Evolutionary conservation across 2,113 vertebrate genomes (phyloP), one percentile per base, ranked within the genome.

Genomic region (Morphnarchus princeps): DNA sequence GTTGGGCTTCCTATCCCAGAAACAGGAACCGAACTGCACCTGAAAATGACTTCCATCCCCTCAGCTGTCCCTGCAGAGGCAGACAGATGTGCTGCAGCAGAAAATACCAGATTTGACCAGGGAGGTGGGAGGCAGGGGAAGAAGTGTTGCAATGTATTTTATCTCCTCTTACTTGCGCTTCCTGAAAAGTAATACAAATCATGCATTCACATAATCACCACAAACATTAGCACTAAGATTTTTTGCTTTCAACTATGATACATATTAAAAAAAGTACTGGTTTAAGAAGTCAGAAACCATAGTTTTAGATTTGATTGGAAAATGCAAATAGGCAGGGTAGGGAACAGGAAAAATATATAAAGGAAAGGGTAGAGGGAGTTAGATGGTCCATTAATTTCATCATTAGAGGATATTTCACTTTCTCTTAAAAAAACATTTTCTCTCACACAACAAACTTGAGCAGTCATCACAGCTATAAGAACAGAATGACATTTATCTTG

Each of bases 401-500:
- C 36, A 12, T 62, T 54, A 26, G 5, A 79, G 42, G 36, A 29
- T 15, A 57, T 15, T 38, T 40, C 31, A 26, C 34, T 32, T 82
- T 31, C 52, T 82, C 34, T 45, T 69, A 42, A 16, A 70, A 76
- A 54, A 16, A 14, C 6, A 1, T 81, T 84, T 91, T 84, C 61
- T 52, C 32, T 21, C 31, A 29, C 13, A 25, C 55, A 45, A 10
- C 11, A 0, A 24, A 70, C 31, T 11, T n/a, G 52, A 71, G 14
- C 54, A 20, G 29, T 6, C 3, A 2, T 4, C 58, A 13, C 17
- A 69, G 71, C 69, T 21, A 0, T 1, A 6, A 52, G 52, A 55
- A 49, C 36, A 85, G 43, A 17, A 29, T 1, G 5, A 55, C 18
- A 3, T 58, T 65, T 4, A 5, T 0, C 49, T 22, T 11, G 29